These are phyloP conservation scores for Plotosus lineatus DNA, from an alignment of 2,113 vertebrate genomes.

Conservation along the genomic window DNA sequence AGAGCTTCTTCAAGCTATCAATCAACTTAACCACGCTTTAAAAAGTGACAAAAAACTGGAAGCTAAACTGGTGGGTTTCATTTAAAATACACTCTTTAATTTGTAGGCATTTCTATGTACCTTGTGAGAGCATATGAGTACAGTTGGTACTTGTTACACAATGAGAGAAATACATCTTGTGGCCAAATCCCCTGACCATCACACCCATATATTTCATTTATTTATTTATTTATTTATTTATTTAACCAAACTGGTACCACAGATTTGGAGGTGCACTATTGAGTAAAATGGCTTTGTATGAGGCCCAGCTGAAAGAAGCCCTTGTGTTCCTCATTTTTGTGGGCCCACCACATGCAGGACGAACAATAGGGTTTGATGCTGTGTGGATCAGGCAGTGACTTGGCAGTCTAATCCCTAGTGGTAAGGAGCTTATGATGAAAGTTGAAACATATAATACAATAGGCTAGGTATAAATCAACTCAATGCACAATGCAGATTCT, in stretches of 20 bases:
- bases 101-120: neutral
- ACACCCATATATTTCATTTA: neutral
- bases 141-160: neutral
- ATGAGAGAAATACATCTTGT: neutral
- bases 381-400: no score
- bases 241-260: no score
- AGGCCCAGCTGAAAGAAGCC: no score
- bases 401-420: no score
- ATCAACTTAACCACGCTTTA: slow-evolving; percentile 74
- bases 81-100: neutral
- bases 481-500: no score
- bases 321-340: no score
- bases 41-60: slow-evolving; percentile 71
- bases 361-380: no score
- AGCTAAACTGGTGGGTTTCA: slow-evolving; percentile 72
- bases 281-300: neutral
- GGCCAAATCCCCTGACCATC: neutral
- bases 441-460: no score
- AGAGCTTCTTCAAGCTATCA: slow-evolving; percentile 63
- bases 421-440: no score
- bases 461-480: no score
- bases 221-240: no score
- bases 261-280: neutral
- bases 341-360: no score
- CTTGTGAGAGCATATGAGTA: neutral